phyloP scores from a whole-genome alignment of 2,113 vertebrate genomes.

The Paratilapia polleni region DNA sequence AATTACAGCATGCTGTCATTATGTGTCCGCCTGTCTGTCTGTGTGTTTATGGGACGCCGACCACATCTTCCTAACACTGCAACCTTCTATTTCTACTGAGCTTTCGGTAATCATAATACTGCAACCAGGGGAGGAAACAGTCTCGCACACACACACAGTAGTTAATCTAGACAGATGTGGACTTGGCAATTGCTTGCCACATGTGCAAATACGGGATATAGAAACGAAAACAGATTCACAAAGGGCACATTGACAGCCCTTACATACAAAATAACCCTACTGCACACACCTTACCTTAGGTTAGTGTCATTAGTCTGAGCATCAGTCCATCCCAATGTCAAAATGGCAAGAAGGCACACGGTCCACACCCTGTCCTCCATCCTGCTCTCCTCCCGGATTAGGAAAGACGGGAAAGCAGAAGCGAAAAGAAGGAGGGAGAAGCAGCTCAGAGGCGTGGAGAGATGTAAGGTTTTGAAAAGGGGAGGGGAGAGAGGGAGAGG shows the following conservation, averaged over 20 bases:
- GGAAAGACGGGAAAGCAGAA: slow-evolving; percentile 41
- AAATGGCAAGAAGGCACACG: slow-evolving; percentile 58
- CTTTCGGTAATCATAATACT: slow-evolving; percentile 36
- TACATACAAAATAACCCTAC: neutral
- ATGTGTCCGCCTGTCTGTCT: slow-evolving; percentile 13
- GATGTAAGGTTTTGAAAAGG: slow-evolving; percentile 2
- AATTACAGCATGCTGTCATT: slow-evolving; percentile 26
- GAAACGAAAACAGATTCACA: slow-evolving; percentile 1
- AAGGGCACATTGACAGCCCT: neutral
- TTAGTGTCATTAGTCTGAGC: slow-evolving; percentile 76
- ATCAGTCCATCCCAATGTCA: slow-evolving; percentile 68
- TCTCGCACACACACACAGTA: neutral
- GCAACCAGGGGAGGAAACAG: slow-evolving; percentile 10
- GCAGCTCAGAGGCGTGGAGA: neutral
- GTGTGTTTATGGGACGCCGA: slow-evolving; percentile 52
- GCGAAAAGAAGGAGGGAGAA: slow-evolving; percentile 33
- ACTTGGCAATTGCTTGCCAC: slow-evolving; percentile 45
- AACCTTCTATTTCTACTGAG: slow-evolving; percentile 48
- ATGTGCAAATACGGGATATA: slow-evolving; percentile 38
- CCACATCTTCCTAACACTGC: slow-evolving; percentile 39
- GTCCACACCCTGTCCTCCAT: slow-evolving; percentile 72
- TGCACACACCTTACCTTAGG: slow-evolving; percentile 61
- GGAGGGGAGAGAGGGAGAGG: neutral
- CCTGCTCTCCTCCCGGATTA: slow-evolving; percentile 58
- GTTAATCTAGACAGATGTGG: slow-evolving; percentile 15